Evolutionary conservation across 2,113 vertebrate genomes (phyloP), one percentile per base, ranked within the genome.

Genomic region (Rhea americana): DNA sequence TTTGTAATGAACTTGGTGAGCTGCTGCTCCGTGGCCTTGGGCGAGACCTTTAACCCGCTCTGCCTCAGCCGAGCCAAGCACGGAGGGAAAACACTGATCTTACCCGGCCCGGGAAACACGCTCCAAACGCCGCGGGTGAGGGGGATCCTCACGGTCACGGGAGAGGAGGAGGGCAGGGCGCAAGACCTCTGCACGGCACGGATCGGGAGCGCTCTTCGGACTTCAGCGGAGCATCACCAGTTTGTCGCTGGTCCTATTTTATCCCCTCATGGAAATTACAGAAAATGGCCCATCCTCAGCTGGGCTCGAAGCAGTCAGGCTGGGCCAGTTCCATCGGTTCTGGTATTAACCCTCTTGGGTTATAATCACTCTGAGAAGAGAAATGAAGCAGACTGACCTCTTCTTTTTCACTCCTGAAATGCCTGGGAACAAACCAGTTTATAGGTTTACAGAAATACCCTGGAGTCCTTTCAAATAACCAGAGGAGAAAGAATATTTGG

Each of bases 41-140:
- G 66, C 15, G 76, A 93, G 85, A 89, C 77, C 50, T 94, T 94
- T 89, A 78, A 72, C 35, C 80, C 84, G 8, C 59, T 73, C 80
- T 70, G 51, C 2, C 13, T 86, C 65, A 56, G 73, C 41, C 21
- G 94, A 26, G 70, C 86, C 73, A 83, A 91, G 62, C 80, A 59
- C 19, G 79, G 88, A 93, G 28, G 28, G 22, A 91, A 58, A 72
- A 45, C 48, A 50, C 10, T 8, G 28, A 47, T 4, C 66, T 83
- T 62, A 62, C 13, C 66, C 83, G 75, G 74, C 80, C 76, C 43
- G 12, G 22, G 22, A 22, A 65, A 70, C 80, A 68, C 2, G 2
- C 53, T 93, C 76, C 70, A 85, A 86, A 63, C 19, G 35, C 71
- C 67, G 21, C 30, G 74, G 88, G 62, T 83, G 50, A 82, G 19